Evolutionary conservation across 2,113 vertebrate species (phyloP).

Genomic region (Vireo altiloquus): DNA sequence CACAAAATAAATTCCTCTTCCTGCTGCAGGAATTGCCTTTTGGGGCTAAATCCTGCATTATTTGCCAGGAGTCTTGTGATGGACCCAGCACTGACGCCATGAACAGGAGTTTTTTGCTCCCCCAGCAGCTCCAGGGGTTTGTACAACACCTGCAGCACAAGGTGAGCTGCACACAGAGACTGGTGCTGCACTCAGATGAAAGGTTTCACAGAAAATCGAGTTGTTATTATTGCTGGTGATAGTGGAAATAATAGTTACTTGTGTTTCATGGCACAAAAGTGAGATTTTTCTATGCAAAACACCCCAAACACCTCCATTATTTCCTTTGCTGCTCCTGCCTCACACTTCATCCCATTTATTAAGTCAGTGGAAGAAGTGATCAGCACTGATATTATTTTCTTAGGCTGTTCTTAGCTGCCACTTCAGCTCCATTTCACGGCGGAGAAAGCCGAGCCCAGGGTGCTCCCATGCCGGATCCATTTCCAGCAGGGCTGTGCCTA

Average conservation of each 20-base stretch:
- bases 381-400: neutral
- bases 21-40: neutral
- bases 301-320: neutral
- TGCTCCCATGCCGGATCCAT: neutral
- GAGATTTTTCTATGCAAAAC: constrained; percentile 9
- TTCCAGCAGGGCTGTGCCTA: neutral
- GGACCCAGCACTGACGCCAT: accelerated
- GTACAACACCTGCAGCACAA: neutral
- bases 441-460: neutral
- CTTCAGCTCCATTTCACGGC: neutral
- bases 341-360: constrained; percentile 9
- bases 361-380: neutral
- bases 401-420: constrained; percentile 18
- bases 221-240: neutral
- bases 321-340: constrained; percentile 15
- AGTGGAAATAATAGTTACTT: neutral
- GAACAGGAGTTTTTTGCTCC: accelerated
- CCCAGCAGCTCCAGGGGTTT: neutral
- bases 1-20: neutral
- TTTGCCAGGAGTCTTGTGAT: neutral
- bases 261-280: neutral
- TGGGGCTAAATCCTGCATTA: neutral
- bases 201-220: neutral
- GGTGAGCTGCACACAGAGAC: neutral
- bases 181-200: neutral